phyloP scores from a whole-genome alignment of 2,888 invertebrate genomes.

The Ellobium chinense region DNA sequence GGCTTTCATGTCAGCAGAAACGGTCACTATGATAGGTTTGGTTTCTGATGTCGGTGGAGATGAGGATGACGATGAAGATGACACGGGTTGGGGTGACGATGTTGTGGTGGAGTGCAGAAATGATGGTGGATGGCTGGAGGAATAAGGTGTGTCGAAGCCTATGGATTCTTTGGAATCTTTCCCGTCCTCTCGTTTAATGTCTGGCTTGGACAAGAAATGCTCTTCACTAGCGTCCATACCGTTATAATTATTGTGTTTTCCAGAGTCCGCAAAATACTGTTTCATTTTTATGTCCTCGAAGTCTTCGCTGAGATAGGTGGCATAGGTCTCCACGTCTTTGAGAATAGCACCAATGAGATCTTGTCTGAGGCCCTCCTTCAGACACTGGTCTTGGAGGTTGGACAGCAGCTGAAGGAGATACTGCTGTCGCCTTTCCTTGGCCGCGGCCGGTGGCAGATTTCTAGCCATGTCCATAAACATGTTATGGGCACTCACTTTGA shows the following conservation, averaged over 20 bases:
- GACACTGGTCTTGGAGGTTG: constrained; percentile 24
- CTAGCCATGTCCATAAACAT: constrained; percentile 38
- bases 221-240: neutral
- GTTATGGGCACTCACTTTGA: constrained; percentile 40
- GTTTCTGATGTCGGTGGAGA: constrained; percentile 2
- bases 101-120: constrained; percentile 17
- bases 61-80: constrained; percentile 11
- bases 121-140: constrained; percentile 1
- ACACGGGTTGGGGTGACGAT: neutral
- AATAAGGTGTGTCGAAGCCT: neutral
- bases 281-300: constrained; percentile 42
- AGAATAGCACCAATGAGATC: constrained; percentile 42
- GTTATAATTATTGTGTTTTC: constrained; percentile 3
- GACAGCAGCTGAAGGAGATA: constrained; percentile 41
- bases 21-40: constrained; percentile 43
- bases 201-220: constrained; percentile 36
- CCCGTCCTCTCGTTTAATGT: neutral
- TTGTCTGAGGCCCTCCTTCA: constrained; percentile 20
- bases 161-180: constrained; percentile 7
- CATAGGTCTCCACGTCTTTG: constrained; percentile 40
- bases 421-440: constrained; percentile 35
- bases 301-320: constrained; percentile 27
- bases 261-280: constrained; percentile 22
- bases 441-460: constrained; percentile 36
- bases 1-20: constrained; percentile 29